Base-by-base conservation (phyloP, 1,140 invertebrate species). In the Cheumatopsyche charites region DNA sequence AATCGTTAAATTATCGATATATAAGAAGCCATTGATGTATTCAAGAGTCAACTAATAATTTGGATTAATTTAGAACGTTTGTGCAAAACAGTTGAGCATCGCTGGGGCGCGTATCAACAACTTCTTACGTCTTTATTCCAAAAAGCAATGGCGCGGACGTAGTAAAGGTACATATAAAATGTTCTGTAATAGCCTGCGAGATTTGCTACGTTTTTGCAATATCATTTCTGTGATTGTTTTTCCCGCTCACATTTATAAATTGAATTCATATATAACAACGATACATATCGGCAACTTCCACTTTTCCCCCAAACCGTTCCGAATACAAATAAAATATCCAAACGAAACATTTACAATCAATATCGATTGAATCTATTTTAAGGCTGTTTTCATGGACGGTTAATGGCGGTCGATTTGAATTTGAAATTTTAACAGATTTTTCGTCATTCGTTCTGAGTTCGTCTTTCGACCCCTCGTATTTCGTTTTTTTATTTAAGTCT, bases 351-450 rank as follows among this genome's bases (percentile, higher is more conserved):
- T 36, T 9, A 36, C 9, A 36, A 9, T 36, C 29, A 9, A n/a
- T n/a, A n/a, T n/a, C n/a, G 29, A 36, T 36, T 9, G 29, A 36
- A 36, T 36, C 9, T 36, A 4, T 36, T 13, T 5, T 26, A 62
- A 25, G 19, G 26, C 23, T 3, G 19, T n/a, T 62, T 26, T 62
- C 26, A 26, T 62, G 13, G 19, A 21, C 23, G n/a, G 52, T 58
- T 58, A 58, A 58, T 58, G 52, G 52, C 15, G 1, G 58, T 0
- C n/a, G 58, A 17, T 65, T 71, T 55, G 43, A 52, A 70, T 73
- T 73, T 26, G 36, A 70, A 73, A 73, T 73, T 73, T 70, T 52
- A 73, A 73, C 67, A 70, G 58, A 41, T 66, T 26, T 52, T 21
- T 55, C 26, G 15, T 62, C 67, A 61, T n/a, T 61, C 29, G 49